These are phyloP conservation scores for Piezodorus guildinii DNA, from an alignment of 1,140 invertebrate species.

Conservation along the genomic window DNA sequence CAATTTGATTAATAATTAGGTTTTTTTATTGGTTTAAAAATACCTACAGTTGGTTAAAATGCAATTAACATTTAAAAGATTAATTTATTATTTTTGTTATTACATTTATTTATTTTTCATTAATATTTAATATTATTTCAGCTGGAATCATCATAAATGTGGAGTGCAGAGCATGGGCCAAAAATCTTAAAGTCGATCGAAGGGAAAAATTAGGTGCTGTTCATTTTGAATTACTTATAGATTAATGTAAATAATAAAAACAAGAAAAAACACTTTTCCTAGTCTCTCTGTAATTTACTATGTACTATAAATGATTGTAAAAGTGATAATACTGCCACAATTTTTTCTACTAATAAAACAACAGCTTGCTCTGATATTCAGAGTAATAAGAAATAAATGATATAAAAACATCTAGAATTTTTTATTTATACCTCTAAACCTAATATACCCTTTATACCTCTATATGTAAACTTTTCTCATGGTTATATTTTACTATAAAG, in stretches of 20 bases:
- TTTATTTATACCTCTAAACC: too few species aligned
- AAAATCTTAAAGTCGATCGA: conserved; percentile 68
- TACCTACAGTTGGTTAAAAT: too few species aligned
- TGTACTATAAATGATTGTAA: conserved; percentile 9
- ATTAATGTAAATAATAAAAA: conserved; percentile 41
- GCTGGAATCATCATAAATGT: conserved; percentile 77
- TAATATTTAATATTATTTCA: conserved; percentile 35
- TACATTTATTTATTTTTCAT: neutral
- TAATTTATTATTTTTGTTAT: neutral
- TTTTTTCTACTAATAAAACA: conserved; percentile 4
- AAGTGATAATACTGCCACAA: conserved; percentile 6
- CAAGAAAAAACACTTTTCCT: neutral
- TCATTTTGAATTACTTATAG: conserved; percentile 80
- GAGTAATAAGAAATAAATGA: conserved; percentile 1
- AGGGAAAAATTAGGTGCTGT: conserved; percentile 70
- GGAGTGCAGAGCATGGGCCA: conserved; percentile 82
- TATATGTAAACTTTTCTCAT: too few species aligned
- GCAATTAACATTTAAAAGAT: too few species aligned
- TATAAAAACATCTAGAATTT: too few species aligned
- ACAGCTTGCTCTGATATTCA: conserved; percentile 21
- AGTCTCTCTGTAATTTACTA: conserved; percentile 7
- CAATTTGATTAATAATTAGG: too few species aligned
- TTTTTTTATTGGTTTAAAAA: too few species aligned
- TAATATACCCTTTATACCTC: too few species aligned
- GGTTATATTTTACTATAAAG: too few species aligned